These are phyloP conservation scores for Podocnemis expansa DNA, from an alignment of 2,113 vertebrate species.

Conservation along the genomic window DNA sequence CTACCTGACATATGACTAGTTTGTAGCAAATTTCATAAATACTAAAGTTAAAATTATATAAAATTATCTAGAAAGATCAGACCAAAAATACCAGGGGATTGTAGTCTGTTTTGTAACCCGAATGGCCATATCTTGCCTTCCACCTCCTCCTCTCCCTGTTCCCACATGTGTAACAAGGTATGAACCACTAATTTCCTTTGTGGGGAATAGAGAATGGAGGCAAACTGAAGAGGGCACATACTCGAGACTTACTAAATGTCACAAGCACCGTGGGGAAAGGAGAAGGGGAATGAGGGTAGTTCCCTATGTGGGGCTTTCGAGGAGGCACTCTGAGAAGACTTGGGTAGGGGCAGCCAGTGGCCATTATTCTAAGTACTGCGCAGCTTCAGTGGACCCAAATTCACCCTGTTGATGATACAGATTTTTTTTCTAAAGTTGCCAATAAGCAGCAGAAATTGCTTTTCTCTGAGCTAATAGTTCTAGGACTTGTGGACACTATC, in stretches of 20 bases:
- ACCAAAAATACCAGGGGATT: neutral
- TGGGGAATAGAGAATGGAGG: neutral
- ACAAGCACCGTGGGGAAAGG: neutral
- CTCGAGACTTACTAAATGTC: too few species aligned
- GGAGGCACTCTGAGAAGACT: neutral
- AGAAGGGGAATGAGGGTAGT: too few species aligned
- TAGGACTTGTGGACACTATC: too few species aligned
- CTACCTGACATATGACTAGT: neutral
- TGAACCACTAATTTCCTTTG: neutral
- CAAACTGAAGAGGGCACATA: neutral
- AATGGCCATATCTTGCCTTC: neutral
- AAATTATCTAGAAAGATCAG: neutral
- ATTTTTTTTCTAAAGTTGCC: neutral
- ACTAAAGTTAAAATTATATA: neutral
- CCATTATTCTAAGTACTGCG: neutral
- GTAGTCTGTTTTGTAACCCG: neutral
- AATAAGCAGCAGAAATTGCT: neutral
- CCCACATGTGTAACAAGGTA: neutral
- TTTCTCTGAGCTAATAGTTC: neutral
- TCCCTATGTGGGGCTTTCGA: neutral
- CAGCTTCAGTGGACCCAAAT: too few species aligned
- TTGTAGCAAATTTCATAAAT: neutral
- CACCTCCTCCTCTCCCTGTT: neutral
- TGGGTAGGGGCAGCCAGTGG: accelerated
- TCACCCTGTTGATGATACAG: accelerated